These are phyloP conservation scores for Lissonota sp. DNA, from an alignment of 2,888 invertebrate species.

Conservation along the genomic window DNA sequence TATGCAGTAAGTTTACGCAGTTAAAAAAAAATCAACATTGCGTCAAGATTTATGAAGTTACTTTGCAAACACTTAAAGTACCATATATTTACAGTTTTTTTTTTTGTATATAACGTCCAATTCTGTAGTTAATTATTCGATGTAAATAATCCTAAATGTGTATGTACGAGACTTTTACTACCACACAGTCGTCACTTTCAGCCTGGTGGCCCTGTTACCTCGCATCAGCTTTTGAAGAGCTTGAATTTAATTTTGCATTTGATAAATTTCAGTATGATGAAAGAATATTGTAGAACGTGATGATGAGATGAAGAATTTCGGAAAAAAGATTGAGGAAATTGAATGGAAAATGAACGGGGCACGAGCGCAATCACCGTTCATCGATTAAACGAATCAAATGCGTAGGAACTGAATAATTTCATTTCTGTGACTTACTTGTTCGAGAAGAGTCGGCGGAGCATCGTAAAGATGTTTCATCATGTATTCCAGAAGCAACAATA, in stretches of 20 bases:
- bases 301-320: conserved; percentile 1
- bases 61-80: no score
- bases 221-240: conserved; percentile 67
- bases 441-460: conserved; percentile 93
- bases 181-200: conserved; percentile 81
- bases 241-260: conserved; percentile 79
- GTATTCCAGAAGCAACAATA: conserved; percentile 95
- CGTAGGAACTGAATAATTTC: conserved; percentile 1
- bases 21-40: no score
- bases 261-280: conserved; percentile 13
- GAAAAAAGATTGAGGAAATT: conserved; percentile 5
- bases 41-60: no score
- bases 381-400: conserved; percentile 55
- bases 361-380: conserved; percentile 36
- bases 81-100: no score
- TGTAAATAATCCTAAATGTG: neutral
- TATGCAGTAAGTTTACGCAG: no score
- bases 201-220: conserved; percentile 82
- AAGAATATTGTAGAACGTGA: neutral
- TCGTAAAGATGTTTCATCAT: conserved; percentile 98
- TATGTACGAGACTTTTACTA: conserved; percentile 82
- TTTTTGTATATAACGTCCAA: no score
- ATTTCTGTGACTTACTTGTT: conserved; percentile 87
- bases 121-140: neutral
- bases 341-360: conserved; percentile 30